Conservation (phyloP, 2,797 vertebrate species). For the Echeneis naucrates region DNA sequence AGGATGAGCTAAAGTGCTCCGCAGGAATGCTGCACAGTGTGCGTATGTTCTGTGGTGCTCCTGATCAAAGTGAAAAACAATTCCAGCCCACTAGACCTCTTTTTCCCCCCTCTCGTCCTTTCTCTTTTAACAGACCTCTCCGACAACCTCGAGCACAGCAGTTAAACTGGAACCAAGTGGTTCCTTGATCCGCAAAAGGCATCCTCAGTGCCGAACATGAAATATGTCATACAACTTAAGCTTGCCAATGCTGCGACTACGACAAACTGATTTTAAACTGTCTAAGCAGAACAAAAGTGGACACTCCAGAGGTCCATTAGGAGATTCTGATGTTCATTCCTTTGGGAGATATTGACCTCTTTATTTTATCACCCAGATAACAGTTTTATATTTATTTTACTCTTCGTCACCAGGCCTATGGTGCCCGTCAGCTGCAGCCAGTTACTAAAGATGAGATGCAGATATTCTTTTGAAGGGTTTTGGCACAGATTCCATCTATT, state of each 20-base stretch:
- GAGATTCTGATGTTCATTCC: neutral
- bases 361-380: neutral
- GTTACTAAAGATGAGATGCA: neutral
- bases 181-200: slow-evolving; percentile 67
- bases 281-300: slow-evolving; percentile 22
- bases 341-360: neutral
- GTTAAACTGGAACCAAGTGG: slow-evolving; percentile 75
- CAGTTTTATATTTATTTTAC: neutral
- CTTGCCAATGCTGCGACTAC: slow-evolving; percentile 67
- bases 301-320: slow-evolving; percentile 5
- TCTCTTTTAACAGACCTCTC: slow-evolving; percentile 57
- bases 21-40: slow-evolving; percentile 61
- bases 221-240: slow-evolving; percentile 67
- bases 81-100: slow-evolving; percentile 68
- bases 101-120: slow-evolving; percentile 32
- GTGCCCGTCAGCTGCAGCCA: neutral
- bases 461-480: neutral
- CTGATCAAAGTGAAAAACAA: slow-evolving; percentile 78
- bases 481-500: neutral
- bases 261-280: slow-evolving; percentile 64
- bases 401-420: neutral
- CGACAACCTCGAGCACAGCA: slow-evolving; percentile 71
- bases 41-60: slow-evolving; percentile 68
- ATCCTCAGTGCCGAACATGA: slow-evolving; percentile 61
- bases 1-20: slow-evolving; percentile 75